A percentile compares a stretch with the other conserved stretches of the same genome.
Evolutionary conservation across 1,140 invertebrate species (phyloP).

Genomic region (fruit fly (Drosophila melanogaster)): Release_6_plus_ISO1_MT NT_033779.5:6625501-6626000

Average conservation of each 20-base stretch:
- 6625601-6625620: constrained; percentile 89
- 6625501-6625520: constrained; percentile 87
- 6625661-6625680: constrained; percentile 93
- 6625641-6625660: constrained; percentile 92
- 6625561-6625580: constrained; percentile 73
- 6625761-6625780: constrained; percentile 88
- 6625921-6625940: constrained; percentile 88
- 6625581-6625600: constrained; percentile 90
- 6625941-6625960: constrained; percentile 51
- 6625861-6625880: constrained; percentile 91
- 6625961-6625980: background rate
- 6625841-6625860: constrained; percentile 91
- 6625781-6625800: background rate
- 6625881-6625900: constrained; percentile 89
- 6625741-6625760: constrained; percentile 93
- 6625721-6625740: constrained; percentile 94
- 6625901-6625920: constrained; percentile 88
- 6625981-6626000: constrained; percentile 7
- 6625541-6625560: too few species aligned
- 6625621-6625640: constrained; percentile 85
- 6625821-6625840: constrained; percentile 85
- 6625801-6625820: background rate
- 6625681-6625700: constrained; percentile 93
- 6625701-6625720: constrained; percentile 92
- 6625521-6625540: background rate